These are phyloP conservation scores for Tamandua tetradactyla DNA, from an alignment of 2,797 vertebrate genomes.

Conservation along the genomic window DNA sequence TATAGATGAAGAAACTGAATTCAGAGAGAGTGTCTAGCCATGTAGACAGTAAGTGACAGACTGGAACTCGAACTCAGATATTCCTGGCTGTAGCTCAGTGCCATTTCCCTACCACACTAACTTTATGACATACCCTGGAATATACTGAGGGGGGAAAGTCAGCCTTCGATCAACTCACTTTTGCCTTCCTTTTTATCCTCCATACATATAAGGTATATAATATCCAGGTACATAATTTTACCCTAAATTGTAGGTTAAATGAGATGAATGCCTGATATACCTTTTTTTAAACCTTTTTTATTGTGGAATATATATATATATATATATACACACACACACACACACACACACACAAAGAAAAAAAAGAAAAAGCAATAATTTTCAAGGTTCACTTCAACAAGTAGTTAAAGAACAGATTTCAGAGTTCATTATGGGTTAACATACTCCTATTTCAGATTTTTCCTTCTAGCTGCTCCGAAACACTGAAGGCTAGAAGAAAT, in stretches of 20 bases:
- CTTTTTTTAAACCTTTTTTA: too few species aligned
- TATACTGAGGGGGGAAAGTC: neutral
- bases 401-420: too few species aligned
- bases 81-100: neutral
- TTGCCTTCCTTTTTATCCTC: neutral
- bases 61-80: neutral
- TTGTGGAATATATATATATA: too few species aligned
- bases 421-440: too few species aligned
- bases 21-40: neutral
- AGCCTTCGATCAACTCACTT: neutral
- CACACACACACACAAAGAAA: too few species aligned
- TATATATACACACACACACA: too few species aligned
- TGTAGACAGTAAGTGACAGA: neutral
- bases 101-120: fast-evolving
- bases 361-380: too few species aligned
- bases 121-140: neutral
- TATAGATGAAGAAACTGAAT: neutral
- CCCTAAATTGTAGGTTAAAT: neutral
- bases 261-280: neutral
- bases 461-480: too few species aligned
- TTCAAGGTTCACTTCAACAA: too few species aligned
- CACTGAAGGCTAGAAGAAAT: too few species aligned
- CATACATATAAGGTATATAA: fast-evolving
- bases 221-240: neutral
- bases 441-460: too few species aligned